Evolutionary conservation across 2,113 vertebrate species (phyloP).

Genomic region (Candoia aspera): DNA sequence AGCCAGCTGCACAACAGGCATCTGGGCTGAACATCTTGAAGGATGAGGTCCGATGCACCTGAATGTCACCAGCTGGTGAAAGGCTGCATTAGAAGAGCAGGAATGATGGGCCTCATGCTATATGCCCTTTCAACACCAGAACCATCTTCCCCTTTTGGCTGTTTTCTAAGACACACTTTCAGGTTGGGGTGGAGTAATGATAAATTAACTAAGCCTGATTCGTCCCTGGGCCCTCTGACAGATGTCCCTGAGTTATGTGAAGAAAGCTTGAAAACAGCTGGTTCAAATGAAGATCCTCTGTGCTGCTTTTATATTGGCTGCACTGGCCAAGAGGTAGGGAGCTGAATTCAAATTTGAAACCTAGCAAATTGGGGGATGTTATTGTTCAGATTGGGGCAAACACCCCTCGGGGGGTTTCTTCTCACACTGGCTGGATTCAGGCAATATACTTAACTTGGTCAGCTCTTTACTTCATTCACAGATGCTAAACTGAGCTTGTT

Average conservation of each 20-base stretch:
- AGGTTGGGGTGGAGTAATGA: not conserved
- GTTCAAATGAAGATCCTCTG: not conserved
- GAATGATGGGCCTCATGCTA: not conserved
- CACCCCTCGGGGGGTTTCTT: not conserved
- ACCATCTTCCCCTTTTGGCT: not conserved
- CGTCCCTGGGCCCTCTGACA: not conserved
- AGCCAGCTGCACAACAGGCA: not conserved
- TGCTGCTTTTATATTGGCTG: not conserved
- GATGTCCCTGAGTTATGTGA: too few relatives aligned
- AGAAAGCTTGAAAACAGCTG: slow-evolving; percentile 7
- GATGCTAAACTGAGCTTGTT: not conserved
- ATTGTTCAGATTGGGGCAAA: not conserved
- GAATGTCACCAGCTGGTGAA: not conserved
- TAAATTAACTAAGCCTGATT: not conserved
- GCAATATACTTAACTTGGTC: not conserved
- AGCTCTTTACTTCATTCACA: not conserved
- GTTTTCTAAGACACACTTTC: not conserved
- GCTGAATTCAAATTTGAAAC: not conserved
- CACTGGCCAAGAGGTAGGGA: not conserved
- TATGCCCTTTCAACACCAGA: not conserved
- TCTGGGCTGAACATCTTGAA: not conserved
- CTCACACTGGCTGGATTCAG: not conserved
- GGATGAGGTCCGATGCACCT: not conserved
- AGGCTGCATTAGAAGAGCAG: not conserved
- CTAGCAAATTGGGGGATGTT: not conserved